A percentile compares a stretch with the other conserved stretches of the same genome.
These are phyloP conservation scores for Serinus canaria DNA, from an alignment of 2,113 vertebrate species.

Conservation along the genomic window DNA sequence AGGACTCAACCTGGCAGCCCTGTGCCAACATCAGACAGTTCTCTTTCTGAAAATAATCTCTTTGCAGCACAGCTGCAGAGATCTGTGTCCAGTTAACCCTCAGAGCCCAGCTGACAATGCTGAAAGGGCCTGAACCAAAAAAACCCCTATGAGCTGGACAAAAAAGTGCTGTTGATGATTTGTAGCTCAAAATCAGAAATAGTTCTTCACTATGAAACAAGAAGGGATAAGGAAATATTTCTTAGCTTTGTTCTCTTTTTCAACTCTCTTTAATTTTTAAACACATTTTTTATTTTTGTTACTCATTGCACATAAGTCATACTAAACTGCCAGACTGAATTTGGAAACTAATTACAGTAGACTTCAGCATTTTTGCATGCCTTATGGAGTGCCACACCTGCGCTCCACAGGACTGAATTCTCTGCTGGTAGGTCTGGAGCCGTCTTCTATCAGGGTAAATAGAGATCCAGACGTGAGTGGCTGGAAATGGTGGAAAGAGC, in stretches of 20 bases:
- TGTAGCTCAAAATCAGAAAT: neutral
- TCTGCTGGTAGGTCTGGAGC: neutral
- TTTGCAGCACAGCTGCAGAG: neutral
- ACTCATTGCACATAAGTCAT: neutral
- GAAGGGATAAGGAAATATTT: neutral
- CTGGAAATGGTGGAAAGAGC: neutral
- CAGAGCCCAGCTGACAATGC: rapidly evolving
- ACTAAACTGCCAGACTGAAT: conserved; percentile 1
- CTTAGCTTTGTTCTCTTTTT: neutral
- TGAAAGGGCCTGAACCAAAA: neutral
- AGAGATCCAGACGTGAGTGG: neutral
- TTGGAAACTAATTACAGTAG: neutral
- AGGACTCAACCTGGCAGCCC: neutral
- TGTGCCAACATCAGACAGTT: neutral
- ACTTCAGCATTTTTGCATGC: neutral
- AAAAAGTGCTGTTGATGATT: neutral
- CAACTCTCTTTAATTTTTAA: neutral
- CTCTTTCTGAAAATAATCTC: neutral
- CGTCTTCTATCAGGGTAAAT: neutral
- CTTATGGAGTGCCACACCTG: neutral
- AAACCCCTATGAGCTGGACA: neutral
- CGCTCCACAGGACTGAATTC: neutral
- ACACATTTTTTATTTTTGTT: neutral
- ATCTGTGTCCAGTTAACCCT: neutral
- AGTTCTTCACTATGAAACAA: neutral